Conservation (phyloP, 2,888 invertebrate genomes). For the Punctoribates punctum region DNA sequence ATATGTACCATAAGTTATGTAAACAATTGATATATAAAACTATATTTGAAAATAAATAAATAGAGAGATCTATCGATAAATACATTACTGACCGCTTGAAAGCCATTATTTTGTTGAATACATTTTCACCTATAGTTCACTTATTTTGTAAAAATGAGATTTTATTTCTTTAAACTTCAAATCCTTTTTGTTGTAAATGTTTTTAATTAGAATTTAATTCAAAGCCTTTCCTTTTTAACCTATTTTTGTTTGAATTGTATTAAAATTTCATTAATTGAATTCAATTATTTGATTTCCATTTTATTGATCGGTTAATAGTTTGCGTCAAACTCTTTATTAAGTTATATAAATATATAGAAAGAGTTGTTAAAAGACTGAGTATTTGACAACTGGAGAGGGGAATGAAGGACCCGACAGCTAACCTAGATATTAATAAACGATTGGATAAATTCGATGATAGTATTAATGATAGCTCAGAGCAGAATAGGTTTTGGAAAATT, state of each 20-base stretch:
- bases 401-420: too few species aligned
- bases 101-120: background rate
- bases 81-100: background rate
- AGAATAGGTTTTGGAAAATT: too few species aligned
- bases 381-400: too few species aligned
- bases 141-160: background rate
- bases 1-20: slow-evolving; percentile 24
- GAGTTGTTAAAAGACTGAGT: too few species aligned
- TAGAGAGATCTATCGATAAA: background rate
- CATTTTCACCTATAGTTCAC: background rate
- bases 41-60: background rate
- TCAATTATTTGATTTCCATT: background rate
- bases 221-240: background rate
- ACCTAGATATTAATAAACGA: too few species aligned
- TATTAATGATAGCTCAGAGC: too few species aligned
- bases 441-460: too few species aligned
- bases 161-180: background rate
- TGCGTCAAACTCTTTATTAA: too few species aligned
- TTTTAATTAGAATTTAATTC: background rate
- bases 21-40: background rate
- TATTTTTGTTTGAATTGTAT: background rate
- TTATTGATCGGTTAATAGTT: too few species aligned
- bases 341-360: too few species aligned
- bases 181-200: background rate
- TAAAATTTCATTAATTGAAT: background rate